Conservation (phyloP, 2,888 invertebrate genomes). For the Drosophila austrosaltans region DNA sequence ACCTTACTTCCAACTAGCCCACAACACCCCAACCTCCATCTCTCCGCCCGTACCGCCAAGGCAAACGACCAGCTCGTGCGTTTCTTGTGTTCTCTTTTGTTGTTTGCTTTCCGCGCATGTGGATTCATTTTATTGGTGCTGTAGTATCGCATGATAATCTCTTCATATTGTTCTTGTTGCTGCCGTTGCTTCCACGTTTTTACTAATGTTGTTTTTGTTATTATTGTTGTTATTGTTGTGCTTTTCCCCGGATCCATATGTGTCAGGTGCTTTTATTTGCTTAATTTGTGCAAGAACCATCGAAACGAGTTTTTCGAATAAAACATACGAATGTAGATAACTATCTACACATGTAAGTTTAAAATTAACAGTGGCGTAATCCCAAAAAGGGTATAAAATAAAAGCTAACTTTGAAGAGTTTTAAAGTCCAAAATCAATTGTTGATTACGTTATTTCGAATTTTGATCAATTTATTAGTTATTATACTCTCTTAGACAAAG, state of each 20-base stretch:
- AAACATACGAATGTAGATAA: constrained; percentile 40
- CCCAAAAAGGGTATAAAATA: too few relatives aligned
- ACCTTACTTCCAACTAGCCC: neutral
- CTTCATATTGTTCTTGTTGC: constrained; percentile 7
- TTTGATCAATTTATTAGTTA: too few relatives aligned
- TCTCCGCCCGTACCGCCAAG: neutral
- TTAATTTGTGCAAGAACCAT: constrained; percentile 9
- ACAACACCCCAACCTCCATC: neutral
- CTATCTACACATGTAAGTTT: constrained; percentile 29
- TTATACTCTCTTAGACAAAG: too few relatives aligned
- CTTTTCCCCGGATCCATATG: constrained; percentile 63
- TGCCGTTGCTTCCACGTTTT: constrained; percentile 1
- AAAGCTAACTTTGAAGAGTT: too few relatives aligned
- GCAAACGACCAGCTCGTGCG: constrained; percentile 2
- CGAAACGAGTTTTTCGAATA: neutral
- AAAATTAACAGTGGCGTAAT: constrained; percentile 1
- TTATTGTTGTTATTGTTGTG: constrained; percentile 53
- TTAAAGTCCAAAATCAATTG: too few relatives aligned
- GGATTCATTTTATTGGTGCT: constrained; percentile 80
- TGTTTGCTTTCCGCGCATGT: constrained; percentile 60
- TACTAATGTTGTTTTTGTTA: constrained; percentile 27
- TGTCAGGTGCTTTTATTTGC: neutral
- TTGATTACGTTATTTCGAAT: too few relatives aligned
- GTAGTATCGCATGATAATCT: constrained; percentile 76
- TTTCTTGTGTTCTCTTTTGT: constrained; percentile 33